These are phyloP conservation scores for Drosophila incognita DNA, from an alignment of 2,888 invertebrate genomes.

Conservation along the genomic window DNA sequence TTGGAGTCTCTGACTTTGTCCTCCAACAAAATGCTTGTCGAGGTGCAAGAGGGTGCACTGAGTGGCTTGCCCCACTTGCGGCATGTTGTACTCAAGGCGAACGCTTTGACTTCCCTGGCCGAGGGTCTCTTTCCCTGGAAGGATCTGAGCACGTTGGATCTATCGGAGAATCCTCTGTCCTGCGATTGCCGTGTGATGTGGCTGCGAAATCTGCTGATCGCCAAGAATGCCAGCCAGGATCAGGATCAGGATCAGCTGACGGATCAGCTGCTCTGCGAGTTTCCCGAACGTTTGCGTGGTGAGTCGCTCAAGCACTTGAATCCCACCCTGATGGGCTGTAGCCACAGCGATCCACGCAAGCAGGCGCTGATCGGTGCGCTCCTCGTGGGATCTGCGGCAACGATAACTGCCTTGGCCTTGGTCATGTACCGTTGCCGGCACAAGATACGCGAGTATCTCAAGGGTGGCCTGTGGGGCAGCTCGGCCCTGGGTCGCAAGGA, in stretches of 20 bases:
- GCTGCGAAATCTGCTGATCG: slow-evolving; percentile 89
- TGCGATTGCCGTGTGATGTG: slow-evolving; percentile 93
- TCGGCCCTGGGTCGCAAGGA: slow-evolving; percentile 88
- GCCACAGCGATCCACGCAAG: slow-evolving; percentile 91
- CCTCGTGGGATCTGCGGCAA: slow-evolving; percentile 90
- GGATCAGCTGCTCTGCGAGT: slow-evolving; percentile 88
- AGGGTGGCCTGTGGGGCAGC: slow-evolving; percentile 86
- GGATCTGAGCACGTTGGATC: slow-evolving; percentile 90
- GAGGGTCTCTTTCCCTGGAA: slow-evolving; percentile 93
- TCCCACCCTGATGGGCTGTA: slow-evolving; percentile 92
- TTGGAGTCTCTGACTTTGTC: slow-evolving; percentile 91
- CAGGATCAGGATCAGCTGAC: slow-evolving; percentile 81
- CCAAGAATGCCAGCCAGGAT: slow-evolving; percentile 81
- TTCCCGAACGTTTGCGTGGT: slow-evolving; percentile 91
- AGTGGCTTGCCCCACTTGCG: slow-evolving; percentile 92
- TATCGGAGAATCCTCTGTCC: slow-evolving; percentile 92
- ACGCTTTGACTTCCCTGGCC: slow-evolving; percentile 90
- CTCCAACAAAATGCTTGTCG: slow-evolving; percentile 91
- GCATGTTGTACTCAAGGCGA: slow-evolving; percentile 91
- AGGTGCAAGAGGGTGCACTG: slow-evolving; percentile 93
- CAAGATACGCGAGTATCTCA: slow-evolving; percentile 92
- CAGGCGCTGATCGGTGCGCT: slow-evolving; percentile 92
- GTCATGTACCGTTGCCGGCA: slow-evolving; percentile 92
- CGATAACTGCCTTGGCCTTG: slow-evolving; percentile 89
- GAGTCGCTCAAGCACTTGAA: slow-evolving; percentile 89